Base-by-base conservation (phyloP, 2,113 vertebrate species). In the Hippocampus guttulatus region DNA sequence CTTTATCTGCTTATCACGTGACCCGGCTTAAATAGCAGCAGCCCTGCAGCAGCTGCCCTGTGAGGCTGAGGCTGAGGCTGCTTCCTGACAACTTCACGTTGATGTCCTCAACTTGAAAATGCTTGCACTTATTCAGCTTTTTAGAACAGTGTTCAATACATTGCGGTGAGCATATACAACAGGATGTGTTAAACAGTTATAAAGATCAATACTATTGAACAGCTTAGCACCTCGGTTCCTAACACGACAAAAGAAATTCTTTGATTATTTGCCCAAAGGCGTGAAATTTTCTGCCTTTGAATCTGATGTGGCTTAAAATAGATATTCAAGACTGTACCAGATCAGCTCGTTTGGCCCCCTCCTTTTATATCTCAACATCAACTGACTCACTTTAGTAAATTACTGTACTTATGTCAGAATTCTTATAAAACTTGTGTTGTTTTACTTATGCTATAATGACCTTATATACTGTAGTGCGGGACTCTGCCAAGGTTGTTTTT, bases 1-100 rank as follows among this genome's bases (percentile, higher is more conserved):
- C 84, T 89, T 89, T 89, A 90, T 91, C 84, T 81, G 71, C 60
- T 18, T 5, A 79, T 85, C 90, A 91, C 81, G 51, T 92, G 88
- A 76, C 70, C 71, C 68, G 23, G 76, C 79, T 81, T 88, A 84
- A 89, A 88, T 79, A 64, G 86, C 85, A 83, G 80, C 69, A 82
- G 55, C 71, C 75, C 70, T 76, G 77, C 47, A 79, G 74, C 80
- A 87, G 87, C 86, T 87, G 86, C 51, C 71, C 67, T 71, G 27
- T 30, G 21, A 33, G 58, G 16, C n/a, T 30, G 30, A 30, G 30
- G 30, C 62, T 21, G 23, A 0, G 0, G 64, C 52, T 64, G 45
- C 41, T 52, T 45, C 27, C 16, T 33, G 58, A 20, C 58, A 33
- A 16, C 15, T 33, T 61, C 15, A 33, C 27, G 2, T 23, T 27